Conservation (phyloP, 2,113 vertebrate species). For the Thoracochromis brauschi region DNA sequence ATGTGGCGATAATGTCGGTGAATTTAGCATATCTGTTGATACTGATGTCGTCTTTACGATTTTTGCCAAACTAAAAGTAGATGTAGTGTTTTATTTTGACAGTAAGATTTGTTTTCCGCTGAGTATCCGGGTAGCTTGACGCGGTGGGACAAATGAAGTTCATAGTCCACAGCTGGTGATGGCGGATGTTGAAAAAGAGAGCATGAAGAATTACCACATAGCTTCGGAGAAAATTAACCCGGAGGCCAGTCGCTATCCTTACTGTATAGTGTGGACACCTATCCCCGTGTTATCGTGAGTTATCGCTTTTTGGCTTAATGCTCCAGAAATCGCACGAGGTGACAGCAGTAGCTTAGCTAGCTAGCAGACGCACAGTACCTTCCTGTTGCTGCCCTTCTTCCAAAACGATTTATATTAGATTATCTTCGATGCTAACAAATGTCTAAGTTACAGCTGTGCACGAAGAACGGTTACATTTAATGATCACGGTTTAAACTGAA, state of each 20-base stretch:
- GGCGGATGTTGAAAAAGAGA: conserved; percentile 84
- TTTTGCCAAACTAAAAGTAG: not conserved
- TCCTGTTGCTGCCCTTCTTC: not conserved
- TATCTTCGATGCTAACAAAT: not conserved
- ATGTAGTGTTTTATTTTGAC: not conserved
- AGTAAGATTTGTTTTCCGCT: fast-evolving
- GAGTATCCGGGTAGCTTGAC: not conserved
- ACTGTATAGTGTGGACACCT: conserved; percentile 94
- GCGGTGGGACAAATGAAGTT: conserved; percentile 54
- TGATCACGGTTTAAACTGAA: not conserved
- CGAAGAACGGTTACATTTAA: not conserved
- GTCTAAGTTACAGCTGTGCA: not conserved
- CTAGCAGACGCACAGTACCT: not conserved
- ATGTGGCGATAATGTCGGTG: not conserved
- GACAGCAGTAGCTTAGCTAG: conserved; percentile 39
- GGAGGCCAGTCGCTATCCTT: conserved; percentile 79
- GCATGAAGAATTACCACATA: conserved; percentile 78
- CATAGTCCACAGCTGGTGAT: conserved; percentile 71
- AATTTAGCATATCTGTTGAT: not conserved
- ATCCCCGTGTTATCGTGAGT: conserved; percentile 96
- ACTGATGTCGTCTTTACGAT: not conserved
- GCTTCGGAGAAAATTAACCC: conserved; percentile 73
- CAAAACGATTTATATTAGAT: fast-evolving
- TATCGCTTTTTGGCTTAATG: not conserved
- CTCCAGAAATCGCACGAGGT: not conserved